Evolutionary conservation across 1,140 invertebrate genomes (phyloP).

Genomic region (Papilio dardanus): DNA sequence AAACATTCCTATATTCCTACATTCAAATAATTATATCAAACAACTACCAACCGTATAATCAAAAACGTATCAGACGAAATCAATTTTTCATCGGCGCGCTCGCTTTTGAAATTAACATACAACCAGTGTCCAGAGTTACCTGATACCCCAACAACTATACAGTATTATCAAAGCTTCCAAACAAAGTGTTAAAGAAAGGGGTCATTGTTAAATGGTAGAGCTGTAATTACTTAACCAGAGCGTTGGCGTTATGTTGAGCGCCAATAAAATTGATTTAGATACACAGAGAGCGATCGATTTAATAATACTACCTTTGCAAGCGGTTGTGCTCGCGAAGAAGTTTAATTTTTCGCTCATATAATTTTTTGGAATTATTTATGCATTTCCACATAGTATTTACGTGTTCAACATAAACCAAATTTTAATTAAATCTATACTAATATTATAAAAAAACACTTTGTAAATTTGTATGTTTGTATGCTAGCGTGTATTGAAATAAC

Average conservation of each 20-base stretch:
- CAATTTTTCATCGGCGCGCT: conserved; percentile 73
- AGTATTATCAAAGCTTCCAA: background rate
- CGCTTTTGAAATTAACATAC: conserved; percentile 78
- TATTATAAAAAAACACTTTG: too few species aligned
- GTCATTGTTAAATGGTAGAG: conserved; percentile 44
- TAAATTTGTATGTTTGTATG: too few species aligned
- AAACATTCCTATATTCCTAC: conserved; percentile 44
- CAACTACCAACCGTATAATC: conserved; percentile 72
- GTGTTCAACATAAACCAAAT: too few species aligned
- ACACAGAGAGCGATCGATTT: conserved; percentile 54
- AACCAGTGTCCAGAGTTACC: conserved; percentile 42
- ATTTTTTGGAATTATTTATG: background rate
- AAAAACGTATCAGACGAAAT: conserved; percentile 78
- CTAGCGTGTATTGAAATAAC: too few species aligned
- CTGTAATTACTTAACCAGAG: conserved; percentile 67
- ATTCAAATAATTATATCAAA: conserved; percentile 74
- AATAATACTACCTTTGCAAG: conserved; percentile 35
- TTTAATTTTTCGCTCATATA: background rate
- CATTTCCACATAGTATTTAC: background rate
- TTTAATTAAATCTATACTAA: too few species aligned
- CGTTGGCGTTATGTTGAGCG: conserved; percentile 48
- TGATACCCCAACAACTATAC: background rate
- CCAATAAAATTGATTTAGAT: conserved; percentile 76
- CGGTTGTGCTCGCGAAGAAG: conserved; percentile 16
- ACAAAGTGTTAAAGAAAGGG: conserved; percentile 30